phyloP scores from a whole-genome alignment of 2,113 vertebrate genomes.

The Cepphus grylle region DNA sequence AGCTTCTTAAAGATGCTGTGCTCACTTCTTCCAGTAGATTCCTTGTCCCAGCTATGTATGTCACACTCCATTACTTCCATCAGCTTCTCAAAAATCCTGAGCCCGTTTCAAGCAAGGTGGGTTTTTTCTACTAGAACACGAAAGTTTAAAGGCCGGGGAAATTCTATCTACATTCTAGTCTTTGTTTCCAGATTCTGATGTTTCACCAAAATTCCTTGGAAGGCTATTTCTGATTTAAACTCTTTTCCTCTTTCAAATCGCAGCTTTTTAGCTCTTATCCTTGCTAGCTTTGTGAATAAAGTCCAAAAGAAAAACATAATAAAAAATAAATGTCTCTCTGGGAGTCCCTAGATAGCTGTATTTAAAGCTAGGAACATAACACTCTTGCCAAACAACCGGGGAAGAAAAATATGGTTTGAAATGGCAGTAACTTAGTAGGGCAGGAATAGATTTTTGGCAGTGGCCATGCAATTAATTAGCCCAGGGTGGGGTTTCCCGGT shows the following conservation, averaged over 20 bases:
- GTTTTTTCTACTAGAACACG: conserved; percentile 8
- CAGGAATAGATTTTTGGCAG: conserved; percentile 10
- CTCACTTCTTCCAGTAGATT: conserved; percentile 2
- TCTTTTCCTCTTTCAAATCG: neutral
- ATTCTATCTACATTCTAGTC: neutral
- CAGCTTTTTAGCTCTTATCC: conserved; percentile 2
- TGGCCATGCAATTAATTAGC: neutral
- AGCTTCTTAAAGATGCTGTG: neutral
- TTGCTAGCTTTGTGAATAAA: neutral
- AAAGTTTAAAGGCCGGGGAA: conserved; percentile 31
- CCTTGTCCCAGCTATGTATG: neutral
- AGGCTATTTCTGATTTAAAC: neutral
- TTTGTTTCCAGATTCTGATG: neutral
- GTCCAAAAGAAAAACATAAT: conserved; percentile 51
- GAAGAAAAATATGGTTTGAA: conserved; percentile 48
- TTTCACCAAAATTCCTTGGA: conserved; percentile 43
- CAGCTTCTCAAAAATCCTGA: neutral
- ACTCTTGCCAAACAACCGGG: neutral
- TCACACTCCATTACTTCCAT: conserved; percentile 38
- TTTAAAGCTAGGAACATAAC: conserved; percentile 42
- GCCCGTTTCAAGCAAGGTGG: neutral
- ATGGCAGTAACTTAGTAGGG: neutral
- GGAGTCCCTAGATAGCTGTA: conserved; percentile 41
- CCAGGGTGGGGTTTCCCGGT: neutral
- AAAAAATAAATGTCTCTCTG: conserved; percentile 20